A percentile compares a stretch with the other conserved stretches of the same genome.
These are phyloP conservation scores for Gallinago stenura DNA, from an alignment of 2,797 vertebrate species.

Conservation along the genomic window DNA sequence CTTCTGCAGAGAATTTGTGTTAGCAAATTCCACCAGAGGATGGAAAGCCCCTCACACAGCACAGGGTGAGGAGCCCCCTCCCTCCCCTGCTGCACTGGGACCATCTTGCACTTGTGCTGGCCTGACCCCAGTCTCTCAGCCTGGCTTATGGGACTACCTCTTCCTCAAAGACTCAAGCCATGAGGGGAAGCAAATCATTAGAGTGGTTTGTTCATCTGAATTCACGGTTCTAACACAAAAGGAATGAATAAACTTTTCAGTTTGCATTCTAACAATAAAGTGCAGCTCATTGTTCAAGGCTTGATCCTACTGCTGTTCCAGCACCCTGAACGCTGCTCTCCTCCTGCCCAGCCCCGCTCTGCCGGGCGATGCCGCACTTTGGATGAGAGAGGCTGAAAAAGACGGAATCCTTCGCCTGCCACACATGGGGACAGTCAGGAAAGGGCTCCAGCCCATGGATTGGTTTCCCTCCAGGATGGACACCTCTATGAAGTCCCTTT, in stretches of 20 bases:
- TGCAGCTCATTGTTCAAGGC: background rate
- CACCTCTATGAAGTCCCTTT: background rate
- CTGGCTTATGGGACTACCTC: background rate
- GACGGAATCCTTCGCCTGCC: background rate
- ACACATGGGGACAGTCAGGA: fast-evolving
- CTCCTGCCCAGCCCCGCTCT: background rate
- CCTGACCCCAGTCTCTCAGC: background rate
- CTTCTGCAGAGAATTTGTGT: background rate
- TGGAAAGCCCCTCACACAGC: background rate
- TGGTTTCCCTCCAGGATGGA: background rate
- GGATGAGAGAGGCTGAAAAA: background rate
- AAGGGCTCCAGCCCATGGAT: background rate
- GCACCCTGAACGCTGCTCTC: background rate
- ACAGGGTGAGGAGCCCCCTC: background rate
- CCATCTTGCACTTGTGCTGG: background rate
- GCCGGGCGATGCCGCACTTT: background rate
- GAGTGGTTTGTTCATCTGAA: background rate
- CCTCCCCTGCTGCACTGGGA: background rate
- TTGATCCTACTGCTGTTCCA: background rate
- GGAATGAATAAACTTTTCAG: background rate
- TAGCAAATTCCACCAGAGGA: too few relatives aligned
- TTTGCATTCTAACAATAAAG: background rate
- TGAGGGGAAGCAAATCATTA: background rate
- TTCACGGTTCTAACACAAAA: background rate
- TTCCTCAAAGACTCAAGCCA: background rate